phyloP scores from a whole-genome alignment of 1,140 invertebrate species.

The Drosophila murphyi region DNA sequence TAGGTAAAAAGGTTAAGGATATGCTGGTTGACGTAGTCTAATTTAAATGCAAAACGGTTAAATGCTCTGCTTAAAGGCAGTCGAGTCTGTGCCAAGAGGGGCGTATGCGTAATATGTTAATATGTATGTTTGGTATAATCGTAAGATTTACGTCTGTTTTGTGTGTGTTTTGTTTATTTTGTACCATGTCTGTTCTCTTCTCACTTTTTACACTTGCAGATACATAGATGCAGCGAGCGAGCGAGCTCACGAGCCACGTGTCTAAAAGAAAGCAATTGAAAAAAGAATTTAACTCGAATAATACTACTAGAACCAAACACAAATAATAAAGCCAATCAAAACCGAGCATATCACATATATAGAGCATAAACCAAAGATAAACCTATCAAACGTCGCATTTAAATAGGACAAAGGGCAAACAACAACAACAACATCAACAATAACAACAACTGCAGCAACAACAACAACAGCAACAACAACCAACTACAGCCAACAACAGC shows the following conservation, averaged over 20 bases:
- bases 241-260: background rate
- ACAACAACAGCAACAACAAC: slow-evolving; percentile 3
- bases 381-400: slow-evolving; percentile 72
- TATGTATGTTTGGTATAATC: slow-evolving; percentile 8
- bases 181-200: slow-evolving; percentile 60
- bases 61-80: slow-evolving; percentile 19
- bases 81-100: slow-evolving; percentile 25
- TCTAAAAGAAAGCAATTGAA: slow-evolving; percentile 22
- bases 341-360: slow-evolving; percentile 55
- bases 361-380: slow-evolving; percentile 36
- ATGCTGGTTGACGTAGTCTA: slow-evolving; percentile 59
- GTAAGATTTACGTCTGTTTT: slow-evolving; percentile 5
- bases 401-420: slow-evolving; percentile 21
- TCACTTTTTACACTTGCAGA: slow-evolving; percentile 74
- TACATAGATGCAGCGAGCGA: slow-evolving; percentile 64
- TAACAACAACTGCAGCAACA: slow-evolving; percentile 1
- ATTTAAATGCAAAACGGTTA: slow-evolving; percentile 71
- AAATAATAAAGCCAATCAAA: slow-evolving; percentile 35
- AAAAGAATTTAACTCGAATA: slow-evolving; percentile 48
- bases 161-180: slow-evolving; percentile 54
- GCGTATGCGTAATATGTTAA: slow-evolving; percentile 65
- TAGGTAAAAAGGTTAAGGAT: slow-evolving; percentile 81
- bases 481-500: slow-evolving; percentile 6
- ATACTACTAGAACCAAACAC: slow-evolving; percentile 12
- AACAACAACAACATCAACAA: background rate